Percentiles rank a stretch among this genome's conserved stretches.
These are phyloP conservation scores for Choristoneura rosaceana DNA, from an alignment of 2,888 invertebrate genomes.

Conservation along the genomic window DNA sequence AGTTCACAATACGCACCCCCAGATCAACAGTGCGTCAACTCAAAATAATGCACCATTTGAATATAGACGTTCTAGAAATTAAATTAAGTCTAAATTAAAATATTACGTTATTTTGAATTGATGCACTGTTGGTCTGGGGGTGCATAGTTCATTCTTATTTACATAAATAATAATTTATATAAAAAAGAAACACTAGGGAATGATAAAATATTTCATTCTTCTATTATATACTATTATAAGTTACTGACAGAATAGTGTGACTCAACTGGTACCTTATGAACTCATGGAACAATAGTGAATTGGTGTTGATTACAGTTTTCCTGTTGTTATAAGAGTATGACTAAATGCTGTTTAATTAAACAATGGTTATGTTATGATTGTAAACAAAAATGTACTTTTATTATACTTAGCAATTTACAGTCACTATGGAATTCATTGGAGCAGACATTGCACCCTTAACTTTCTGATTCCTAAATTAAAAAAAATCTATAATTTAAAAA, in stretches of 20 bases:
- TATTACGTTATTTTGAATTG: too few species aligned
- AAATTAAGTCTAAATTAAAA: too few species aligned
- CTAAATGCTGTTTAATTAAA: constrained; percentile 6
- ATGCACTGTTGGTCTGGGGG: too few species aligned
- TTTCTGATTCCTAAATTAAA: too few species aligned
- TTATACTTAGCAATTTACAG: background rate
- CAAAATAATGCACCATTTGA: too few species aligned
- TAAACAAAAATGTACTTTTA: background rate
- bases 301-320: constrained; percentile 22
- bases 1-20: too few species aligned
- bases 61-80: too few species aligned
- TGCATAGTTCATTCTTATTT: background rate
- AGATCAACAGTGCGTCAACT: too few species aligned
- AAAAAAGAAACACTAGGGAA: background rate
- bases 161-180: too few species aligned
- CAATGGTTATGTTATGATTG: background rate
- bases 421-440: background rate
- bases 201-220: background rate
- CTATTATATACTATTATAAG: background rate
- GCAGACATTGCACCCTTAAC: background rate
- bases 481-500: too few species aligned
- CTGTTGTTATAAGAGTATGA: constrained; percentile 18
- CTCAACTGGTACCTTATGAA: constrained; percentile 20
- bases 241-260: constrained; percentile 15
- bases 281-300: constrained; percentile 23